Conservation (phyloP, 2,797 vertebrate genomes). For the Gastrophryne carolinensis region DNA sequence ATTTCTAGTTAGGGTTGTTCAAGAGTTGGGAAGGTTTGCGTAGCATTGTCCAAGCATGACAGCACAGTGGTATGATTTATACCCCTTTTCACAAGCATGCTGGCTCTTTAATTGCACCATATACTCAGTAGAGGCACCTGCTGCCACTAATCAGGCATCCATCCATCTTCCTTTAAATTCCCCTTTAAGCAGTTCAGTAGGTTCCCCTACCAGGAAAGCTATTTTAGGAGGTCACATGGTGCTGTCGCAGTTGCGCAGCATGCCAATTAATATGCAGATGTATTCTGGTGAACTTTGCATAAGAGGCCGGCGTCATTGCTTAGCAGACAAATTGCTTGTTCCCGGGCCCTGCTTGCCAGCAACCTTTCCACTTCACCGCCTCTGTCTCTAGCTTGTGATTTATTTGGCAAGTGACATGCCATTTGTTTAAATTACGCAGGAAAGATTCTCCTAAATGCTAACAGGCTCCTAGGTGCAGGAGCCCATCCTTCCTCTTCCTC, state of each 20-base stretch:
- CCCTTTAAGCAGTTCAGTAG: background rate
- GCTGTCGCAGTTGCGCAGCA: background rate
- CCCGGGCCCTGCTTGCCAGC: background rate
- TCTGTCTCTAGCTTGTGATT: conserved; percentile 21
- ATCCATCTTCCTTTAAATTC: conserved; percentile 24
- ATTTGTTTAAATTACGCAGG: conserved; percentile 36
- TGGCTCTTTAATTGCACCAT: background rate
- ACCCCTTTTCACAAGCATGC: background rate
- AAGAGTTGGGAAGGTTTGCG: background rate
- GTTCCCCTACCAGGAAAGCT: background rate
- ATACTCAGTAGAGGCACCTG: background rate
- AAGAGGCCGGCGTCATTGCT: conserved; percentile 17
- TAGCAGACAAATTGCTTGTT: conserved; percentile 13
- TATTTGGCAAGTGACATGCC: conserved; percentile 35
- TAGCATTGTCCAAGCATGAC: background rate
- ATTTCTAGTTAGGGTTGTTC: too few relatives aligned
- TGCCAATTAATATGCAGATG: conserved; percentile 38
- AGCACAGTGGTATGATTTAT: background rate
- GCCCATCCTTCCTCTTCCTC: too few relatives aligned
- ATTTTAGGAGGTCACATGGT: background rate
- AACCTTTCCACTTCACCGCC: conserved; percentile 9
- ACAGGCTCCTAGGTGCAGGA: too few relatives aligned
- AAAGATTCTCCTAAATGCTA: conserved; percentile 12
- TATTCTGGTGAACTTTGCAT: conserved; percentile 28
- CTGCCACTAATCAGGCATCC: background rate